Percentiles rank a stretch among this genome's conserved stretches.
phyloP scores from a whole-genome alignment of 1,140 invertebrate species.

The Drosophila auraria region DNA sequence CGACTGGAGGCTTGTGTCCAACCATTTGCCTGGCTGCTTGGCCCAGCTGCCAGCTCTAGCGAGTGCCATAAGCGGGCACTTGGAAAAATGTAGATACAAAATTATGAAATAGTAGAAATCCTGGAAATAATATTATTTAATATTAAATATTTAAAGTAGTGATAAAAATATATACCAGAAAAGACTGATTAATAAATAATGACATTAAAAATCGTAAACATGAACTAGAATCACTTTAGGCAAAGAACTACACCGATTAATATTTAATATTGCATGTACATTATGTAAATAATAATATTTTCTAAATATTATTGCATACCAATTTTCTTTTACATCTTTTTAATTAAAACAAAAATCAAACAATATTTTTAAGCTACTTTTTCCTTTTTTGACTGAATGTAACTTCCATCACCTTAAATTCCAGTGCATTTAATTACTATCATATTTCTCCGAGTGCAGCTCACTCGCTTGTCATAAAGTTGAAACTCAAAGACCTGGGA shows the following conservation, averaged over 20 bases:
- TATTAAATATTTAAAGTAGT: neutral
- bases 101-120: neutral
- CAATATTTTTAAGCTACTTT: neutral
- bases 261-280: no score
- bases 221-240: no score
- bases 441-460: slow-evolving; percentile 28
- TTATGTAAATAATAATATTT: no score
- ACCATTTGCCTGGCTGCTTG: slow-evolving; percentile 47
- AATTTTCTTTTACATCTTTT: no score
- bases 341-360: no score
- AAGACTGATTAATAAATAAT: neutral
- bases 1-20: slow-evolving; percentile 38
- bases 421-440: neutral
- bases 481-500: slow-evolving; percentile 31
- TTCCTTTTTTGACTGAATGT: no score
- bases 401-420: neutral
- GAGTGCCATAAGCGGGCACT: slow-evolving; percentile 60
- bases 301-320: no score
- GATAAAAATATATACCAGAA: neutral
- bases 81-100: neutral
- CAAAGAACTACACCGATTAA: no score
- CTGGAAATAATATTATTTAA: neutral
- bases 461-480: slow-evolving; percentile 62
- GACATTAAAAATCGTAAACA: no score
- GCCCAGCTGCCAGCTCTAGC: slow-evolving; percentile 63